Evolutionary conservation across 2,888 invertebrate species (phyloP).

Genomic region (Acleris laterana): DNA sequence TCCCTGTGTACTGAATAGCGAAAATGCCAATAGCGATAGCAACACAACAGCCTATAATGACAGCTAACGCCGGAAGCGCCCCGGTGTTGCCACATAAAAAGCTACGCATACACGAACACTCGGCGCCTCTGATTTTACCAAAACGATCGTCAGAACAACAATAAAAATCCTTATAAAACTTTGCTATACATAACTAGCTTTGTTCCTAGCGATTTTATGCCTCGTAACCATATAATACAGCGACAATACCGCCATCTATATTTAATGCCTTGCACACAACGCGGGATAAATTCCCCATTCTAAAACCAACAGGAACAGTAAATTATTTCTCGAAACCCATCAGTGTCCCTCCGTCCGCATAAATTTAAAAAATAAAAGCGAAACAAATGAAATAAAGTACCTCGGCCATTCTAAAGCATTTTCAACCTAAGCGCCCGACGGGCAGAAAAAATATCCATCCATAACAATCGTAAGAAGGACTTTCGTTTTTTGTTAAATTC

Average conservation of each 20-base stretch:
- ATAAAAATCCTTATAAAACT: conserved; percentile 19
- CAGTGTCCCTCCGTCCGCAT: conserved; percentile 35
- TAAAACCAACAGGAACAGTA: conserved; percentile 29
- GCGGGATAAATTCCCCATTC: conserved; percentile 24
- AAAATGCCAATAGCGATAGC: conserved; percentile 10
- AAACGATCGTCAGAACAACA: conserved; percentile 17
- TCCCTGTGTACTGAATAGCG: background rate
- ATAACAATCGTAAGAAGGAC: conserved; percentile 19
- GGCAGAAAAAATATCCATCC: conserved; percentile 11
- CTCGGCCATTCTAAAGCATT: conserved; percentile 26
- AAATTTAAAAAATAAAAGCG: conserved; percentile 35
- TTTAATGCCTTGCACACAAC: conserved; percentile 11
- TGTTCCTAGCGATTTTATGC: conserved; percentile 30
- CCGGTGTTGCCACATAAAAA: conserved; percentile 14
- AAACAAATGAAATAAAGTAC: conserved; percentile 29
- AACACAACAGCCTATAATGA: conserved; percentile 13
- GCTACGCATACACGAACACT: conserved; percentile 5
- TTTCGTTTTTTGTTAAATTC: conserved; percentile 8
- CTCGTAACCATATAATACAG: conserved; percentile 26
- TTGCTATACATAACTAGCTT: conserved; percentile 26
- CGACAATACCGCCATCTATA: conserved; percentile 28
- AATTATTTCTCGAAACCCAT: conserved; percentile 36
- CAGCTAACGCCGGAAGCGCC: conserved; percentile 4
- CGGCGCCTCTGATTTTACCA: conserved; percentile 10
- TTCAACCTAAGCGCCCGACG: conserved; percentile 24